phyloP scores from a whole-genome alignment of 30 jellyfish, hydroid and myxozoan species.

The Cassiopea xamachana region DNA sequence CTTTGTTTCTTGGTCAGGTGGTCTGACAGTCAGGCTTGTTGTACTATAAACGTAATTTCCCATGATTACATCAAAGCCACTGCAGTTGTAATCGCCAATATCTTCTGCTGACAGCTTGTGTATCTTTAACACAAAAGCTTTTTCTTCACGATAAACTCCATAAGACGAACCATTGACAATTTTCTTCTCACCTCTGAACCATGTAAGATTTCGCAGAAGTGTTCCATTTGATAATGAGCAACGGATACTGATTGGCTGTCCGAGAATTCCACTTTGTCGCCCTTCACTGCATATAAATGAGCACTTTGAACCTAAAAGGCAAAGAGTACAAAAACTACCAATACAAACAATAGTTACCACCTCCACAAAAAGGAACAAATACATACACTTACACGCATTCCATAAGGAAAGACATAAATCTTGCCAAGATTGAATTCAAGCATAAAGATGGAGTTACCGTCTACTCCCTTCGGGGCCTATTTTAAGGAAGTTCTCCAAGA shows the following conservation, averaged over 20 bases:
- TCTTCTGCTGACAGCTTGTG: background rate
- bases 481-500: no score
- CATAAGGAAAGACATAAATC: no score
- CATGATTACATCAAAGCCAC: constrained; percentile 20
- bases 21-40: no score
- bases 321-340: no score
- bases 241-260: background rate
- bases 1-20: no score
- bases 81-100: constrained; percentile 27
- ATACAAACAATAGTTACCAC: no score
- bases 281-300: constrained; percentile 20
- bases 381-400: no score
- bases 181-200: constrained; percentile 1
- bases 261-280: background rate
- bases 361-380: no score
- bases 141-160: background rate
- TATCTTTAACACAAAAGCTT: background rate
- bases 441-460: no score
- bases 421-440: no score
- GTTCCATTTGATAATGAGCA: constrained; percentile 11
- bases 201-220: constrained; percentile 11
- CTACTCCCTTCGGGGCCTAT: no score
- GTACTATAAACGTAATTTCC: constrained; percentile 14
- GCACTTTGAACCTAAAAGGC: background rate
- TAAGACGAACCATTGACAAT: background rate